Evolutionary conservation across 2,113 vertebrate species (phyloP), one percentile per base, ranked within the genome.

Genomic region (Tupaia tana): DNA sequence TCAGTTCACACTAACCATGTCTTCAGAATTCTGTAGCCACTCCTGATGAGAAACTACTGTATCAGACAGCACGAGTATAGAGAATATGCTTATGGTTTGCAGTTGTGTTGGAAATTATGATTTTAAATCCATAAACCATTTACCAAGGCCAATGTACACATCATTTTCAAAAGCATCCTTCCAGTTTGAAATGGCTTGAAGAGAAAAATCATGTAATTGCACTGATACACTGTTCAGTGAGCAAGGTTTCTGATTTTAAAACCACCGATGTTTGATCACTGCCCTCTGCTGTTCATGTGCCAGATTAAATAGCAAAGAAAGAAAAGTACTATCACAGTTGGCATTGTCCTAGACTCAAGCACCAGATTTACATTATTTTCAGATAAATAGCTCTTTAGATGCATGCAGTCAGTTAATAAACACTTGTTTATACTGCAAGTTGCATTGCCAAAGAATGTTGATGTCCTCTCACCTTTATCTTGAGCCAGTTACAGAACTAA

Each of bases 221-320:
- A 0, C 61, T 52, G 84, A 85, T 1, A 27, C 94, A 34, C 70
- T 31, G 3, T 54, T 77, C 11, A 16, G 67, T 16, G 24, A 66
- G 10, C n/a, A 27, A 91, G 85, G 4, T 11, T 6, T 3, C 34
- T 34, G 66, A 3, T 34, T 77, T 83, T 25, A 1, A 74, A 95
- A 13, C 9, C 15, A 87, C 74, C 77, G 9, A 86, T 89, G 96
- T 97, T 95, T 67, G 77, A 18, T 92, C 90, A 97, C 97, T 93
- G 97, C 98, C 98, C 98, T 98, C 98, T 98, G 96, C 98, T 97
- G 98, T 85, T 93, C 74, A 1, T 24, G 66, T 73, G 78, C 18
- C 12, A 81, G 9, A 86, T 78, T 89, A 43, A 63, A 64, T 1
- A 27, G 11, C 20, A 80, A 19, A 86, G n/a, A 77, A 15, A 78